These are phyloP conservation scores for Syrmaticus mikado DNA, from an alignment of 2,113 vertebrate species.

Conservation along the genomic window DNA sequence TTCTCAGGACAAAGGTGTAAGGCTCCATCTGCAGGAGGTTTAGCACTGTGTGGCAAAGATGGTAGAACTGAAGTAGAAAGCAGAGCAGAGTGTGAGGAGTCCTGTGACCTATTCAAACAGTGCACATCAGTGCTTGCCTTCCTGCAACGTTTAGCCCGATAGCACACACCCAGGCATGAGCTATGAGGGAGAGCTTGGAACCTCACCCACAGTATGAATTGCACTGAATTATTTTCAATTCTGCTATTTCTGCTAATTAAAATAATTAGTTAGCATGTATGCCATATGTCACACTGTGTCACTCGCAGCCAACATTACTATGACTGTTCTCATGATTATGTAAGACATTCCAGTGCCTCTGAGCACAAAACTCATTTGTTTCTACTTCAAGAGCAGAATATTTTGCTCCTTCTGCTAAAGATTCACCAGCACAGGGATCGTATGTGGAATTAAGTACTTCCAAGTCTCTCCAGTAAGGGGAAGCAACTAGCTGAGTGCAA, in stretches of 20 bases:
- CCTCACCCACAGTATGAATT: background rate
- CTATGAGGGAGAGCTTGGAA: background rate
- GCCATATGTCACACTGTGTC: background rate
- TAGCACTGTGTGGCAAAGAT: background rate
- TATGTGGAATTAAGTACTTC: background rate
- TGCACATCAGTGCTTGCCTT: background rate
- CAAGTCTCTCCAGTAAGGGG: background rate
- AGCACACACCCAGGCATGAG: background rate
- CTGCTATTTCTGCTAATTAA: background rate
- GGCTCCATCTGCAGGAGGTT: background rate
- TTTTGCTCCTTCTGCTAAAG: background rate
- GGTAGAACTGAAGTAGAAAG: background rate
- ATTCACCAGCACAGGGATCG: background rate
- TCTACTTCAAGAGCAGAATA: background rate
- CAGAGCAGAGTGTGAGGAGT: background rate
- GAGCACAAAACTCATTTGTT: background rate
- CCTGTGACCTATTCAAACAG: background rate
- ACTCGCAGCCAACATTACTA: background rate
- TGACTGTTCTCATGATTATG: background rate
- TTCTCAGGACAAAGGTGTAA: background rate
- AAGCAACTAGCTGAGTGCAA: background rate
- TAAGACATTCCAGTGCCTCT: background rate
- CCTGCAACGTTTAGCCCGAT: background rate
- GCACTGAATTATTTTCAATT: background rate
- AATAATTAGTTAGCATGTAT: background rate